Conservation (phyloP, 2,797 vertebrate genomes). For the Pseudochirops cupreus region DNA sequence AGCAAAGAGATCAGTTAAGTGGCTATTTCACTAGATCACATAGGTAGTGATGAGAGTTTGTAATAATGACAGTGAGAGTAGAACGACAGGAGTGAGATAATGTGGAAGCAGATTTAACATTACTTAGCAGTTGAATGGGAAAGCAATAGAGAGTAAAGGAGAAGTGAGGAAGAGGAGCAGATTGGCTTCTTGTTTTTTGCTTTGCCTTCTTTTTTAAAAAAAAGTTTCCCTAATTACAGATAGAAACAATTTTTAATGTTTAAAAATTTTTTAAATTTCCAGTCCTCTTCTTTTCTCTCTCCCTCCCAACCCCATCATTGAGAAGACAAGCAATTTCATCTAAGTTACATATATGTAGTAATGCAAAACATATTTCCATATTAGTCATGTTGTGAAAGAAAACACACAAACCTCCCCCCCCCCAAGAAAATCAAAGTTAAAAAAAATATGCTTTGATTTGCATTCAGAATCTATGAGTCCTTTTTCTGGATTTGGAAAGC, state of each 20-base stretch:
- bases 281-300: background rate
- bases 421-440: background rate
- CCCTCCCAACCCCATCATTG: no score
- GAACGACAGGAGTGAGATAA: background rate
- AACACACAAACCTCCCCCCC: background rate
- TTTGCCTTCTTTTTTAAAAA: background rate
- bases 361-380: background rate
- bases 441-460: background rate
- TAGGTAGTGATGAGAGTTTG: background rate
- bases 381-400: background rate
- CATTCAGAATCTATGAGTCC: background rate
- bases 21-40: background rate
- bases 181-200: background rate
- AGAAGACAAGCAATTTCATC: background rate
- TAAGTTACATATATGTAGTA: background rate
- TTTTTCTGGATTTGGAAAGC: background rate
- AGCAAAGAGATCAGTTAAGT: background rate
- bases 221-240: background rate
- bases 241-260: background rate
- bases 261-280: background rate
- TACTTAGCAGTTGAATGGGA: background rate
- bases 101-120: background rate
- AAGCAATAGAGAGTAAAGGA: background rate
- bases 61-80: background rate
- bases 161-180: background rate